Conservation (phyloP, 2,888 invertebrate species). For the Epinotia bilunana region DNA sequence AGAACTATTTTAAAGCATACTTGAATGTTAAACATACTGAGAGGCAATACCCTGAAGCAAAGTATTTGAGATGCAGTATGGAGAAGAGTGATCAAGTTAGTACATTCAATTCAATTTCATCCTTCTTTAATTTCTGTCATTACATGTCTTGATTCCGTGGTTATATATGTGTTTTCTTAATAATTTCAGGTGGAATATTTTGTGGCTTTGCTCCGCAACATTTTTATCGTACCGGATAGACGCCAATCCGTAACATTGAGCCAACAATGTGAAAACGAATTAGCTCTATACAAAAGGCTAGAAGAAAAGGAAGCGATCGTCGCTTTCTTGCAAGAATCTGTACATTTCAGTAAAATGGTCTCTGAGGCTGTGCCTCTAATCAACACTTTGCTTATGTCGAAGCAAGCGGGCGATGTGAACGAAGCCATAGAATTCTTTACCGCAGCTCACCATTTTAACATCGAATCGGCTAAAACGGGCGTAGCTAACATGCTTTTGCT, state of each 20-base stretch:
- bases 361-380: conserved; percentile 84
- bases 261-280: conserved; percentile 75
- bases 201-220: conserved; percentile 73
- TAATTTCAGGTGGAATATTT: conserved; percentile 75
- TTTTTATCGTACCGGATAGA: conserved; percentile 72
- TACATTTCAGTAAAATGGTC: conserved; percentile 79
- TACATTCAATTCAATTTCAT: background rate
- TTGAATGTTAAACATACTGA: conserved; percentile 78
- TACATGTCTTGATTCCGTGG: background rate
- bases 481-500: conserved; percentile 90
- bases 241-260: conserved; percentile 63
- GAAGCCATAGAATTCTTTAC: conserved; percentile 96
- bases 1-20: conserved; percentile 82
- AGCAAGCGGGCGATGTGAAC: conserved; percentile 90
- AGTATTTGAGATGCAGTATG: conserved; percentile 76
- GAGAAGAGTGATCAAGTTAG: conserved; percentile 79
- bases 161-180: background rate
- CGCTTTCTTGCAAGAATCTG: conserved; percentile 88
- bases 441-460: conserved; percentile 90
- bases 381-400: conserved; percentile 89
- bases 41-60: conserved; percentile 77
- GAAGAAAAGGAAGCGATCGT: conserved; percentile 86
- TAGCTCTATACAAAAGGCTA: conserved; percentile 80
- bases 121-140: background rate
- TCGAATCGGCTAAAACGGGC: conserved; percentile 89